These are phyloP conservation scores for Polietes domitor DNA, from an alignment of 2,888 invertebrate genomes.

Conservation along the genomic window DNA sequence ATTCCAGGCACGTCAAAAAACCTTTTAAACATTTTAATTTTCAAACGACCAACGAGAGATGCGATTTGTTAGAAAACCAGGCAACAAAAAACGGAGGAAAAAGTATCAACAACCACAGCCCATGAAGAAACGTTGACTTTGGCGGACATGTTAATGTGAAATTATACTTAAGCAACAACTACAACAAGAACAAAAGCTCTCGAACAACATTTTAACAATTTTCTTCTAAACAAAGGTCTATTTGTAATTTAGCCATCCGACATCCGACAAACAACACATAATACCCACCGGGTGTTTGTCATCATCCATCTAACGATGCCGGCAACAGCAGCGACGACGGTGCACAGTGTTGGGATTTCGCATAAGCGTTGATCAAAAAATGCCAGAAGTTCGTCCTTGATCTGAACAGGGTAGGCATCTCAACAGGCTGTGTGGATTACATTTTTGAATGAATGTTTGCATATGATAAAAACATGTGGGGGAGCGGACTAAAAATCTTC, in stretches of 20 bases:
- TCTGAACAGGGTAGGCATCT: too few species aligned
- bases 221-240: conserved; percentile 24
- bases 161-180: conserved; percentile 7
- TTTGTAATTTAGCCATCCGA: conserved; percentile 4
- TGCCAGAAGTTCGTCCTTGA: too few species aligned
- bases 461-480: too few species aligned
- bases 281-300: neutral
- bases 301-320: neutral
- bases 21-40: conserved; percentile 23
- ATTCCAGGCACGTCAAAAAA: conserved; percentile 19
- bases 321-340: neutral
- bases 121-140: neutral
- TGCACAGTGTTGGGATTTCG: neutral
- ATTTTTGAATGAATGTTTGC: neutral
- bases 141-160: neutral
- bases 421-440: too few species aligned
- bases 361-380: too few species aligned
- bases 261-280: neutral
- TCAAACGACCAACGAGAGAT: neutral
- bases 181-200: conserved; percentile 1
- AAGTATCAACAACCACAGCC: neutral
- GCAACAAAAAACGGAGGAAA: neutral
- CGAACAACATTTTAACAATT: conserved; percentile 28
- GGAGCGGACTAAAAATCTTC: too few species aligned
- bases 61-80: neutral